phyloP scores from a whole-genome alignment of 2,797 vertebrate species.

The Mormyrops attenuatus region DNA sequence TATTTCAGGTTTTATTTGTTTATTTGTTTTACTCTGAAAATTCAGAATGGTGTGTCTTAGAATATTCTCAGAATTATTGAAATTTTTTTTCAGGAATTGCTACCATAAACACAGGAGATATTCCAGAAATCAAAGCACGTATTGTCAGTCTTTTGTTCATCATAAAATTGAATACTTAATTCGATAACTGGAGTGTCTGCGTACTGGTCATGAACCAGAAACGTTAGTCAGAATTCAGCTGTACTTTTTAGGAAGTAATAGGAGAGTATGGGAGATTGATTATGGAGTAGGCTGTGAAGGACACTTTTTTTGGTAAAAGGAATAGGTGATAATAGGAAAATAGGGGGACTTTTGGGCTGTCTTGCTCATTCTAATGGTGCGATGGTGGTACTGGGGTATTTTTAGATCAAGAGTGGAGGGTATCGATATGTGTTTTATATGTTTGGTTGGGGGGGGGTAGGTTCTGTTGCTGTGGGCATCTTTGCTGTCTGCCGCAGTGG shows the following conservation, averaged over 20 bases:
- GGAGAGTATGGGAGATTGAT: slow-evolving; percentile 18
- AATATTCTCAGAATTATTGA: not conserved
- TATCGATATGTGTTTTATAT: not conserved
- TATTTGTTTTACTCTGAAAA: not conserved
- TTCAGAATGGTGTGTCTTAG: not conserved
- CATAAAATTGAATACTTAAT: not conserved
- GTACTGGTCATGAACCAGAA: not conserved
- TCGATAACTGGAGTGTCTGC: not conserved
- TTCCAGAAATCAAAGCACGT: not conserved
- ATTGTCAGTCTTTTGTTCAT: slow-evolving; percentile 26
- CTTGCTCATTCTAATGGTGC: slow-evolving; percentile 37
- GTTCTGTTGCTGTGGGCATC: slow-evolving; percentile 32
- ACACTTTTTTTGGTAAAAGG: not conserved
- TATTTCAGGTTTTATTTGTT: not conserved
- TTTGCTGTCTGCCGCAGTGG: slow-evolving; percentile 15
- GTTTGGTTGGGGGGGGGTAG: not conserved
- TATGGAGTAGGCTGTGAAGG: not conserved
- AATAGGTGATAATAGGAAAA: not conserved
- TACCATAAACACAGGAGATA: slow-evolving; percentile 6
- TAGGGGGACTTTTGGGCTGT: not conserved
- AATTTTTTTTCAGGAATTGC: slow-evolving; percentile 23
- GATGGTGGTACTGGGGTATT: slow-evolving; percentile 41
- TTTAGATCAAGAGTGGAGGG: slow-evolving; percentile 29
- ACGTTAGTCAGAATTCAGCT: not conserved
- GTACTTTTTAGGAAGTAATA: not conserved